phyloP scores from a whole-genome alignment of 2,888 invertebrate genomes.

The Gnatocerus cornutus region DNA sequence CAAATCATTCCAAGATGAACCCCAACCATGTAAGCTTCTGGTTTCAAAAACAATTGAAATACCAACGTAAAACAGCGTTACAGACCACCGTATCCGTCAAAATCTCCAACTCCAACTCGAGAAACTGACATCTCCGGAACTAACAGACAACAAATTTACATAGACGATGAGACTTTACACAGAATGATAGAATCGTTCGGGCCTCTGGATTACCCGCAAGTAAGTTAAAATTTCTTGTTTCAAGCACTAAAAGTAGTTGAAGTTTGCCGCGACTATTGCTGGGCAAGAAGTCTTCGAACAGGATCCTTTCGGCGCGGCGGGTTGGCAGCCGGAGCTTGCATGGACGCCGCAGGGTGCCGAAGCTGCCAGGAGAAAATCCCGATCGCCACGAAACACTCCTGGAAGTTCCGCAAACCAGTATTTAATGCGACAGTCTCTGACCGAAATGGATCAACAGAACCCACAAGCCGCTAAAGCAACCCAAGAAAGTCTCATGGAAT shows the following conservation, averaged over 20 bases:
- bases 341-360: slow-evolving; percentile 5
- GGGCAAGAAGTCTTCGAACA: slow-evolving; percentile 13
- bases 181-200: slow-evolving; percentile 58
- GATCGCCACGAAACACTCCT: slow-evolving; percentile 14
- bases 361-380: slow-evolving; percentile 16
- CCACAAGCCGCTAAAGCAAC: slow-evolving; percentile 22
- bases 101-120: slow-evolving; percentile 33
- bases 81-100: slow-evolving; percentile 28
- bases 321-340: slow-evolving; percentile 7
- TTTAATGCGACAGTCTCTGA: slow-evolving; percentile 4
- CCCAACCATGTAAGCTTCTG: slow-evolving; percentile 8
- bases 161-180: slow-evolving; percentile 57
- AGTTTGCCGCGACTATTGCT: slow-evolving; percentile 30
- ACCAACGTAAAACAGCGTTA: slow-evolving; percentile 15
- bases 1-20: slow-evolving; percentile 15
- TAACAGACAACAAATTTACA: slow-evolving; percentile 52
- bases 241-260: neutral
- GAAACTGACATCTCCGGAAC: slow-evolving; percentile 9
- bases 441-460: neutral
- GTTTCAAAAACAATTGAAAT: neutral
- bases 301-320: slow-evolving; percentile 13
- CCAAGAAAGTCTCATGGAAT: slow-evolving; percentile 30
- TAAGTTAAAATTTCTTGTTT: slow-evolving; percentile 19
- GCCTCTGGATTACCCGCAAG: slow-evolving; percentile 55
- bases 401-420: neutral